Evolutionary conservation across 2,113 vertebrate species (phyloP), one percentile per base, ranked within the genome.

Genomic region (Falcunculus frontatus): DNA sequence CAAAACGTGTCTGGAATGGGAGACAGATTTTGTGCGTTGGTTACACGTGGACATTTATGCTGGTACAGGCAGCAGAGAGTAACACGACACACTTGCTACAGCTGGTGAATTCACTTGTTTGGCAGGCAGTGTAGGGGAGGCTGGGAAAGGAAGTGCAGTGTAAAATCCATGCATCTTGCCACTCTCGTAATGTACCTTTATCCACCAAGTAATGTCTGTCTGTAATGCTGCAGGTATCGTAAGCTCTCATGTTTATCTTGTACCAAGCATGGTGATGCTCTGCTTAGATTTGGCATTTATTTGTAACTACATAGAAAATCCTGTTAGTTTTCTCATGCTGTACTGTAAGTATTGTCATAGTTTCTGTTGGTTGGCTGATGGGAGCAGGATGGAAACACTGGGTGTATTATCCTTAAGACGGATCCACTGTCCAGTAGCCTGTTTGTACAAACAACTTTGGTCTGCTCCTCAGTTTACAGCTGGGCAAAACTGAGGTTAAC

Each of bases 11-110:
- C 37, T 65, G 55, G 44, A 78, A 41, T 3, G 39, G n/a, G 62
- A 73, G 56, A 19, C 16, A 12, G 25, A 30, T n/a, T 52, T 67
- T 53, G 42, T 65, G 9, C 59, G 26, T 44, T 27, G 32, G 16
- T 63, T 63, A 42, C 18, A 10, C 2, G 9, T 46, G 65, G 46
- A 35, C 23, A 16, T 35, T 55, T 39, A 3, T 32, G 18, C 33
- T 23, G 13, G 35, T 16, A 17, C 5, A 26, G 26, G 42, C 42
- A 78, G 64, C 44, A 27, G 87, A 68, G 59, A 46, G 68, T 69
- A 33, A 39, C n/a, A 3, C 46, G 14, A 19, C 33, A 22, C 8
- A 7, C 2, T 6, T 7, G 3, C 13, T 63, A 0, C 29, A 57
- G 55, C n/a, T 37, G 64, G n/a, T 50, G 60, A 53, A 57, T 73